Percentiles rank a stretch among this genome's conserved stretches.
These are phyloP conservation scores for Euproctis similis DNA, from an alignment of 2,888 invertebrate species.

Conservation along the genomic window DNA sequence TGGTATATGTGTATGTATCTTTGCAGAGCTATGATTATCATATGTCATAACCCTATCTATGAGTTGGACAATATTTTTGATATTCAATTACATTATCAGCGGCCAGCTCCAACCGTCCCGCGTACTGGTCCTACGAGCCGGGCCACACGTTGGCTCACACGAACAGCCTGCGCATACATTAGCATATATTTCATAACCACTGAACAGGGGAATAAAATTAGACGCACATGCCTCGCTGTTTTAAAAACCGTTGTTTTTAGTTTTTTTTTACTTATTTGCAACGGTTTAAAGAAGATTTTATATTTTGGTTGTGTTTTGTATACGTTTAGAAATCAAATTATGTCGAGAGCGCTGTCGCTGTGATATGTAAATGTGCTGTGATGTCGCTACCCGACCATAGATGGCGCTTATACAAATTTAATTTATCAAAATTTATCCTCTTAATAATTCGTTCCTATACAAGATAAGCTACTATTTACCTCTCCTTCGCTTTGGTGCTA, in stretches of 20 bases:
- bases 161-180: slow-evolving; percentile 57
- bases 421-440: too few relatives aligned
- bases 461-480: too few relatives aligned
- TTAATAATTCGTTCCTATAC: too few relatives aligned
- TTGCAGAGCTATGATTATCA: too few relatives aligned
- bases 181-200: slow-evolving; percentile 74
- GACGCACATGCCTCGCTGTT: slow-evolving; percentile 63
- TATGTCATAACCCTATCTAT: slow-evolving; percentile 1
- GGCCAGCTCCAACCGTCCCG: slow-evolving; percentile 9
- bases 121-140: slow-evolving; percentile 9
- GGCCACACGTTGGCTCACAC: slow-evolving; percentile 33
- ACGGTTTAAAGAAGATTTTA: slow-evolving; percentile 29
- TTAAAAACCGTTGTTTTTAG: slow-evolving; percentile 56
- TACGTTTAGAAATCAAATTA: too few relatives aligned
- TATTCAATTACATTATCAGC: slow-evolving; percentile 17
- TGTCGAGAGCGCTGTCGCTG: slow-evolving; percentile 1
- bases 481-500: too few relatives aligned
- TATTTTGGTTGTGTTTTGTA: slow-evolving; percentile 8
- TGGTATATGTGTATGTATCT: too few relatives aligned
- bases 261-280: slow-evolving; percentile 44
- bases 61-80: slow-evolving; percentile 7
- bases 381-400: slow-evolving; percentile 47
- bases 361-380: not conserved
- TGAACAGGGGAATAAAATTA: slow-evolving; percentile 73
- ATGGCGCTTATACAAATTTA: slow-evolving; percentile 37